Evolutionary conservation across 1,140 invertebrate genomes (phyloP).

Genomic region (Apis mellifera): DNA sequence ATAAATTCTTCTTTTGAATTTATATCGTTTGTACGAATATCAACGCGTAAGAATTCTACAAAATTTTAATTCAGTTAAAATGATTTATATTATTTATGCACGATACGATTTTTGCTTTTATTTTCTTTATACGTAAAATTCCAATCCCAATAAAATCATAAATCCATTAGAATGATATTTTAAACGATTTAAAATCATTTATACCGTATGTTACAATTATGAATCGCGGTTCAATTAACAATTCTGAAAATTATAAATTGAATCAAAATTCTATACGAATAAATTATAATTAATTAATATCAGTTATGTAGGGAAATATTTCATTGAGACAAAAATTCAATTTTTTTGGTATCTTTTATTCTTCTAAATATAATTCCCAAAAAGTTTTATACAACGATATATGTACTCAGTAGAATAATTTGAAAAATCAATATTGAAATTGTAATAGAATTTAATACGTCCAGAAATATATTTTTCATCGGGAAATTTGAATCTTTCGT

Average conservation of each 20-base stretch:
- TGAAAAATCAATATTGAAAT: neutral
- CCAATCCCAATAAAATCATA: neutral
- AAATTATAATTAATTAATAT: neutral
- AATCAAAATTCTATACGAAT: neutral
- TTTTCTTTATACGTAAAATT: neutral
- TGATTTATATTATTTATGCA: neutral
- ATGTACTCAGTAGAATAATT: no score
- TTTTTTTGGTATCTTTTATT: neutral
- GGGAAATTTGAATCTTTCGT: neutral
- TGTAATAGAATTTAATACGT: neutral
- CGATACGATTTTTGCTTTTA: conserved; percentile 11
- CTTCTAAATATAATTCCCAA: no score
- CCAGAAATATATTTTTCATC: no score
- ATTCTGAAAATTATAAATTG: no score
- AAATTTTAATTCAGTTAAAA: neutral
- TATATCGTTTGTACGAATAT: neutral
- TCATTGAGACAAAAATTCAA: neutral
- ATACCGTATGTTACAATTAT: neutral
- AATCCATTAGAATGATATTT: neutral
- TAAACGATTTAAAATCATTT: neutral
- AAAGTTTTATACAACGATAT: no score
- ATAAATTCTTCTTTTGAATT: conserved; percentile 1
- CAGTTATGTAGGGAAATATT: no score
- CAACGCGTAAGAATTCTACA: neutral
- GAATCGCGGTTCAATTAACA: no score